Percentiles rank a stretch among this genome's conserved stretches.
These are phyloP conservation scores for Rhadina sibilatrix DNA, from an alignment of 2,113 vertebrate genomes.

Conservation along the genomic window DNA sequence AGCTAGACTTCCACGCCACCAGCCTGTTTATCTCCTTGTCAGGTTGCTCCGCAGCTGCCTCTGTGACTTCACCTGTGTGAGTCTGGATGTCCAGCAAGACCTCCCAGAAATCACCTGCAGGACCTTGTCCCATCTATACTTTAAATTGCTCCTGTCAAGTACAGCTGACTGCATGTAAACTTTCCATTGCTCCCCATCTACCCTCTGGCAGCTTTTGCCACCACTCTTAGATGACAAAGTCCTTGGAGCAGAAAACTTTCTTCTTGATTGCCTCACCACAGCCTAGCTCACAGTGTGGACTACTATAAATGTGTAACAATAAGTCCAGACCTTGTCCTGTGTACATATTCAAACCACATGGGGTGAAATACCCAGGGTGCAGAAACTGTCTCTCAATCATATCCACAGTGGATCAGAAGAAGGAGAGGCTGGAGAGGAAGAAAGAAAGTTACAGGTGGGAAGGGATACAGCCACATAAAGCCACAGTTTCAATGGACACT, in stretches of 20 bases:
- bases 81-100: background rate
- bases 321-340: background rate
- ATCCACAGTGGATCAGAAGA: background rate
- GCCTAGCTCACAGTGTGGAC: background rate
- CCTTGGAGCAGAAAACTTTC: background rate
- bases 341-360: background rate
- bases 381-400: background rate
- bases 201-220: background rate
- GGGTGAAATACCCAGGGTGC: background rate
- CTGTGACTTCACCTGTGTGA: background rate
- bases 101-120: background rate
- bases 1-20: background rate
- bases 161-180: background rate
- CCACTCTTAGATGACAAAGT: background rate
- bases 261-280: background rate
- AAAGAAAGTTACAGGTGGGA: background rate
- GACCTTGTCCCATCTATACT: background rate
- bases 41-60: background rate
- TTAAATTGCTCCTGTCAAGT: background rate
- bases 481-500: background rate
- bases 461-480: background rate
- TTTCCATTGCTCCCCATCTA: background rate
- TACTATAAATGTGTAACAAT: background rate
- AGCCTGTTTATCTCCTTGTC: background rate
- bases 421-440: background rate